Base-by-base conservation (phyloP, 2,113 vertebrate genomes). In the Perognathus longimembris region DNA sequence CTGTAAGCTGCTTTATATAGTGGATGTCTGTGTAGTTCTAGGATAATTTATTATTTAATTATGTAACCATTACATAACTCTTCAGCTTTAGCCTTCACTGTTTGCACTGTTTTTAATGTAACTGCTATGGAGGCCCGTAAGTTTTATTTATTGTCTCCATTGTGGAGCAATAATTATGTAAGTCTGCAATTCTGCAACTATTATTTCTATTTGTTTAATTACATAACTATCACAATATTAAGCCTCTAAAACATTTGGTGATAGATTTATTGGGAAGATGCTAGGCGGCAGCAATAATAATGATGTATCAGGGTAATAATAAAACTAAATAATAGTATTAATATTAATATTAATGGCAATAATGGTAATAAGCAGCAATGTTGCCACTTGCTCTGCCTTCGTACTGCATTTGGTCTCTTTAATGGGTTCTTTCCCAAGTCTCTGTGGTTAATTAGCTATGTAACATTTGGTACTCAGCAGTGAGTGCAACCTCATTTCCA, bases 201-300 rank as follows among this genome's bases (percentile, higher is more conserved):
- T 97, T 96, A 97, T 97, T 97, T 96, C 96, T 97, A 94, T 97
- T 96, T 97, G 97, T 96, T 97, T 97, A 97, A 97, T 97, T 97
- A 97, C 95, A 96, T 95, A 96, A 97, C 87, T 78, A 73, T 94
- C 93, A 94, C 9, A 73, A 74, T 97, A 97, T 97, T 96, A 96
- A 96, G 76, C 89, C 95, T 93, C 88, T 97, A 97, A 97, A 97
- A 96, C 93, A 97, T 92, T 92, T 88, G 91, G 66, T 96, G 95
- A 97, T 96, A 95, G 95, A 97, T 97, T 96, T 95, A 95, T 83
- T 90, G 45, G 21, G 67, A 76, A 93, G 92, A 94, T 95, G 70
- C 45, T 54, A 85, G 78, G 18, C 96, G 89, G 94, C 70, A 38
- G 93, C 89, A 89, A 93, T 97, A 96, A 95, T 91, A 95, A 90